Evolutionary conservation across 2,888 invertebrate genomes (phyloP).

Genomic region (Cantharis rufa): DNA sequence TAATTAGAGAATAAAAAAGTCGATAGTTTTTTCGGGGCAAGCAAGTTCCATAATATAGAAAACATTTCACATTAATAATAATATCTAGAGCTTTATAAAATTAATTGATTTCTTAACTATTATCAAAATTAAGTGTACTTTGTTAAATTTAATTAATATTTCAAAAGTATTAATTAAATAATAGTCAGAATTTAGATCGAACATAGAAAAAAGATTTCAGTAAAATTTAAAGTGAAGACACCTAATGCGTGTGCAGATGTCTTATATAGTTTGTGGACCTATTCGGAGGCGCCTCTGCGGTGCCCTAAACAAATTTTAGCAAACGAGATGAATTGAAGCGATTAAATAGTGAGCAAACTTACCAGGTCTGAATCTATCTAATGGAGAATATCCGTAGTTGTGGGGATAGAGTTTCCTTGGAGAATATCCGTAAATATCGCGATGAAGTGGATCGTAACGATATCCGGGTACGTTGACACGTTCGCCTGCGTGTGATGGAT

Average conservation of each 20-base stretch:
- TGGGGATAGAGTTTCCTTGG: slow-evolving; percentile 86
- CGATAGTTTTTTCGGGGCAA: neutral
- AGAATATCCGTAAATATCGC: slow-evolving; percentile 88
- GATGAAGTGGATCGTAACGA: slow-evolving; percentile 88
- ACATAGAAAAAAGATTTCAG: neutral
- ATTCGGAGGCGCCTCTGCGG: slow-evolving; percentile 28
- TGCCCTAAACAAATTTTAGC: slow-evolving; percentile 27
- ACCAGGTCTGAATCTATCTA: slow-evolving; percentile 85
- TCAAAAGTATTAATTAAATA: neutral
- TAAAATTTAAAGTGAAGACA: slow-evolving; percentile 7
- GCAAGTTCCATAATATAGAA: neutral
- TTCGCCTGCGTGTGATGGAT: slow-evolving; percentile 78
- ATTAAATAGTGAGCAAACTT: slow-evolving; percentile 54
- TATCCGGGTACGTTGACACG: slow-evolving; percentile 87
- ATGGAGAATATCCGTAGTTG: slow-evolving; percentile 72
- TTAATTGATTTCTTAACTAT: slow-evolving; percentile 7
- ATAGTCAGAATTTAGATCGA: neutral
- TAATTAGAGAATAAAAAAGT: neutral
- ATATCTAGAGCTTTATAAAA: slow-evolving; percentile 3
- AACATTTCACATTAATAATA: neutral
- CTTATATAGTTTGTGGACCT: slow-evolving; percentile 19
- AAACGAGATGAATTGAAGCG: slow-evolving; percentile 5
- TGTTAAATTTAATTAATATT: neutral
- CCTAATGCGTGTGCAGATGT: slow-evolving; percentile 13
- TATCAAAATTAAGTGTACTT: neutral